These are phyloP conservation scores for Neodiprion virginianus DNA, from an alignment of 1,140 invertebrate genomes.

Conservation along the genomic window DNA sequence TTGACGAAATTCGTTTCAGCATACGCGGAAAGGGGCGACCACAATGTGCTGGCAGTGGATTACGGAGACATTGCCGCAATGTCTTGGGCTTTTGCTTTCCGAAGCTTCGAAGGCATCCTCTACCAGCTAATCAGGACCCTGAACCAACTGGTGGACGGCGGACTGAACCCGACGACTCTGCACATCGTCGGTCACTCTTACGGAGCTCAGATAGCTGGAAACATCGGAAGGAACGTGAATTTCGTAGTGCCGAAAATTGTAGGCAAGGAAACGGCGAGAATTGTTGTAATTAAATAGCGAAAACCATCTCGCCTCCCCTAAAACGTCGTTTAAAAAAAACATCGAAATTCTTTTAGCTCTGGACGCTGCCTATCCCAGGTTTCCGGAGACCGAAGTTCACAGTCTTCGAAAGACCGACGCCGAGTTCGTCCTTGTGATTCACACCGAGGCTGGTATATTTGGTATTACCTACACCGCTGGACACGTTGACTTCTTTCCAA, in stretches of 20 bases:
- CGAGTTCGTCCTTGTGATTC: slow-evolving; percentile 66
- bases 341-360: slow-evolving; percentile 44
- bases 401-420: slow-evolving; percentile 61
- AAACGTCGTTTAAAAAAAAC: background rate
- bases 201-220: slow-evolving; percentile 59
- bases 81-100: slow-evolving; percentile 64
- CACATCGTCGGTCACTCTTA: slow-evolving; percentile 59
- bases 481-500: slow-evolving; percentile 73
- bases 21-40: slow-evolving; percentile 44
- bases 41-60: slow-evolving; percentile 63
- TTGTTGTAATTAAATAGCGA: background rate
- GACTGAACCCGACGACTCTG: slow-evolving; percentile 38
- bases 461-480: slow-evolving; percentile 57
- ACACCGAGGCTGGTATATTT: slow-evolving; percentile 66
- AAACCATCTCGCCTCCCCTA: background rate
- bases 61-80: slow-evolving; percentile 67
- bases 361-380: slow-evolving; percentile 61
- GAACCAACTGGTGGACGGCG: slow-evolving; percentile 29
- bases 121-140: slow-evolving; percentile 26
- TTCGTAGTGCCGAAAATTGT: slow-evolving; percentile 46
- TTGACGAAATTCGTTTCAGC: slow-evolving; percentile 34
- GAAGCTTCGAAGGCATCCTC: slow-evolving; percentile 60
- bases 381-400: slow-evolving; percentile 24
- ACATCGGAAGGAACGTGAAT: slow-evolving; percentile 48
- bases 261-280: slow-evolving; percentile 7